Conservation (phyloP, 1,140 invertebrate species). For the Tenebrio molitor region DNA sequence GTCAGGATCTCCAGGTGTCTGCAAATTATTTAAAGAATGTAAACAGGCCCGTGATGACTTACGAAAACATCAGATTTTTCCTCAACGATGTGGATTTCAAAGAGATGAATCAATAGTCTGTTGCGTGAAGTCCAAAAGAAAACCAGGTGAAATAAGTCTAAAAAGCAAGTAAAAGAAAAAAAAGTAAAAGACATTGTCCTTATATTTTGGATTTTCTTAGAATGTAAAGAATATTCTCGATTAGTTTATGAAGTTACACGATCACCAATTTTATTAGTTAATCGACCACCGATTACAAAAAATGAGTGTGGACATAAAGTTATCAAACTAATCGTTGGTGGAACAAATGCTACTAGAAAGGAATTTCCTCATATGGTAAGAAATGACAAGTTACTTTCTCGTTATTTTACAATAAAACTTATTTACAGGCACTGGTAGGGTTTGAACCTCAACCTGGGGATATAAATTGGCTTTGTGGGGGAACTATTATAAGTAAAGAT, state of each 20-base stretch:
- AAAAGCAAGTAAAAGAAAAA: neutral
- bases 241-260: slow-evolving; percentile 48
- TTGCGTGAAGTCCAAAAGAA: slow-evolving; percentile 44
- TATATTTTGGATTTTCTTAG: slow-evolving; percentile 43
- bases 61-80: slow-evolving; percentile 48
- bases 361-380: slow-evolving; percentile 63
- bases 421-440: slow-evolving; percentile 58
- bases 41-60: slow-evolving; percentile 49
- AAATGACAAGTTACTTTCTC: neutral
- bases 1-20: slow-evolving; percentile 44
- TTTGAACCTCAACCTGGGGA: slow-evolving; percentile 43
- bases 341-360: slow-evolving; percentile 46
- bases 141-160: slow-evolving; percentile 38
- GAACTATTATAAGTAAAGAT: slow-evolving; percentile 75
- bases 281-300: slow-evolving; percentile 25
- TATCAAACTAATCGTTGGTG: slow-evolving; percentile 57
- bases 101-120: slow-evolving; percentile 57
- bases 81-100: slow-evolving; percentile 56
- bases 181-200: neutral
- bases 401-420: too few relatives aligned
- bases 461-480: slow-evolving; percentile 72
- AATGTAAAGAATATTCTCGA: slow-evolving; percentile 55
- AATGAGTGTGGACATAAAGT: slow-evolving; percentile 57
- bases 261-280: slow-evolving; percentile 49
- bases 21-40: slow-evolving; percentile 51